Base-by-base conservation (phyloP, 2,888 invertebrate genomes). In the Villa cingulata region DNA sequence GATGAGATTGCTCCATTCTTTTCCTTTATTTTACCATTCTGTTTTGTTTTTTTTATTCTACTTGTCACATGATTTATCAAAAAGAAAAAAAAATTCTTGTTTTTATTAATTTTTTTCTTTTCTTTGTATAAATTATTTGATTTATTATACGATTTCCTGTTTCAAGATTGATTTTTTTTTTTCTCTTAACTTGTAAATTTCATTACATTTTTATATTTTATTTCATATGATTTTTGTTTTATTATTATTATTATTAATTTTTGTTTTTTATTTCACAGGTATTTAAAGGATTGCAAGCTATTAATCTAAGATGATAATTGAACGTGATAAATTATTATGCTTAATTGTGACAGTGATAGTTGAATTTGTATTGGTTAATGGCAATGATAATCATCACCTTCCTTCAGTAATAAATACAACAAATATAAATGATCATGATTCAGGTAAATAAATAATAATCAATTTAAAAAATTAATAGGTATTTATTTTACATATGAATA, bases 251-350 rank as follows among this genome's bases (percentile, higher is more conserved):
- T 32, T 32, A 9, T 12, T 27, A 27, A 12, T 32, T 32, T 32
- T 12, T 32, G 10, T 42, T 41, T 46, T 29, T 15, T 41, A 23
- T 27, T 27, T 41, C 42, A 41, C 41, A 41, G 41, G 42, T 12
- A 32, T 1, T 42, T 37, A 15, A 46, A 42, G 46, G 37, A 27
- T 20, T 37, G 9, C 17, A 37, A 23, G 16, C 15, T 34, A 41
- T 37, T 37, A 20, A 19, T 34, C 29, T 16, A 37, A 41, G 41
- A 46, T 46, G 46, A 41, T 37, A 14, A 41, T 41, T 23, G 46
- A 46, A 42, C 42, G 41, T 17, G 27, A 46, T 41, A 46, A 46
- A 41, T 41, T 46, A 29, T 46, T 37, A 18, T 46, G 41, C 29
- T 42, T 46, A 37, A 41, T 46, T 41, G 41, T 46, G 46, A 46